Evolutionary conservation across 2,797 vertebrate genomes (phyloP).

Genomic region (Anguilla marmorata): DNA sequence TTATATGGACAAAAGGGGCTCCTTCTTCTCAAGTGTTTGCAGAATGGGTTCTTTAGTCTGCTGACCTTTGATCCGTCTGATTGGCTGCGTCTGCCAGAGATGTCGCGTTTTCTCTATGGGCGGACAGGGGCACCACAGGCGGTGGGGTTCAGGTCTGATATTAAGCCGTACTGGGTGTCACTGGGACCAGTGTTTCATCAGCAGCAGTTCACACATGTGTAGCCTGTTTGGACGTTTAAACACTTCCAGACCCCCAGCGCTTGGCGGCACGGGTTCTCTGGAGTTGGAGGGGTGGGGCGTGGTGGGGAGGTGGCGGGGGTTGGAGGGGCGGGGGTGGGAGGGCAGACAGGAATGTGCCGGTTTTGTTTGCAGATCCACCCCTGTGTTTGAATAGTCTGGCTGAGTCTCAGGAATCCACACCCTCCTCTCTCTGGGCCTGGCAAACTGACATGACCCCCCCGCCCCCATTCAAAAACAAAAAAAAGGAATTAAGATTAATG

Average conservation of each 20-base stretch:
- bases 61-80: neutral
- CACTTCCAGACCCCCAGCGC: neutral
- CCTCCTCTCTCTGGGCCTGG: neutral
- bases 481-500: neutral
- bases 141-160: neutral
- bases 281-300: neutral
- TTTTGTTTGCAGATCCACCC: constrained; percentile 12
- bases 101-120: neutral
- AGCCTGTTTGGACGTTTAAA: constrained; percentile 22
- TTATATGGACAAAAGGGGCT: constrained; percentile 3
- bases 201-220: neutral
- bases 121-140: neutral
- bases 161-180: neutral
- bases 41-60: neutral
- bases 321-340: neutral
- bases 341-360: constrained; percentile 15
- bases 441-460: neutral
- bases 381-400: constrained; percentile 16
- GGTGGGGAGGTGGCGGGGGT: neutral
- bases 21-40: neutral
- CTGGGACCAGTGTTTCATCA: neutral
- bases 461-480: neutral
- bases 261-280: neutral
- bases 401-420: neutral
- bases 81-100: neutral